phyloP scores from a whole-genome alignment of 2,888 invertebrate species.

The Agonum fuliginosum region DNA sequence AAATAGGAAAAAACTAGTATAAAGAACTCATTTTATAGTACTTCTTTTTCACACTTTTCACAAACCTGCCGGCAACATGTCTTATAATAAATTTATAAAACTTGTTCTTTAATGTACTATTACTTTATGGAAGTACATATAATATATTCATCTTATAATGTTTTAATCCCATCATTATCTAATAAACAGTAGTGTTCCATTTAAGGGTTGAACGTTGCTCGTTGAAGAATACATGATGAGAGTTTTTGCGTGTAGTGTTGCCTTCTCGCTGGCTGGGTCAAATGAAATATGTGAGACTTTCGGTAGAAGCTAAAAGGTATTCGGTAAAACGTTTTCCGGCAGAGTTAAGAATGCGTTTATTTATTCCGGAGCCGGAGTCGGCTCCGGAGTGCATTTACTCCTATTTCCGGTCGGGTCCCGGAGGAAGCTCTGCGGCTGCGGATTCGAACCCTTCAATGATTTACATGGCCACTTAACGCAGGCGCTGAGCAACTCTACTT shows the following conservation, averaged over 20 bases:
- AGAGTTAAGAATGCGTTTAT: conserved; percentile 54
- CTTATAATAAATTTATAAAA: no score
- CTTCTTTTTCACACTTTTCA: no score
- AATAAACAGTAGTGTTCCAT: no score
- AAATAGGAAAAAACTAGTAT: no score
- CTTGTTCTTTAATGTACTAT: no score
- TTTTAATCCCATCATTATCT: no score
- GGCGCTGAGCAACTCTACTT: conserved; percentile 1
- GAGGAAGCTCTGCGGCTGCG: conserved; percentile 41
- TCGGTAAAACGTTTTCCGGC: conserved; percentile 46
- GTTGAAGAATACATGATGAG: neutral
- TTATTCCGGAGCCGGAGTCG: conserved; percentile 43
- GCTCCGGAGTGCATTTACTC: conserved; percentile 57
- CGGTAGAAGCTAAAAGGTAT: conserved; percentile 42
- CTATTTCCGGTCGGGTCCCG: conserved; percentile 55
- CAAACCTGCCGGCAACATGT: no score
- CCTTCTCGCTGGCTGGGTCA: neutral
- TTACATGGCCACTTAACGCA: conserved; percentile 42
- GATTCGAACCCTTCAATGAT: conserved; percentile 58
- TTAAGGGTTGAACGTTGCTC: no score
- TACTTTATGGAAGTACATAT: no score
- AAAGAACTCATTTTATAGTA: no score
- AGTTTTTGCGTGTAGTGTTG: neutral
- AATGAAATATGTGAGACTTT: conserved; percentile 41
- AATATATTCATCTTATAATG: no score